Evolutionary conservation across 2,797 vertebrate species (phyloP).

Genomic region (Pterois miles): DNA sequence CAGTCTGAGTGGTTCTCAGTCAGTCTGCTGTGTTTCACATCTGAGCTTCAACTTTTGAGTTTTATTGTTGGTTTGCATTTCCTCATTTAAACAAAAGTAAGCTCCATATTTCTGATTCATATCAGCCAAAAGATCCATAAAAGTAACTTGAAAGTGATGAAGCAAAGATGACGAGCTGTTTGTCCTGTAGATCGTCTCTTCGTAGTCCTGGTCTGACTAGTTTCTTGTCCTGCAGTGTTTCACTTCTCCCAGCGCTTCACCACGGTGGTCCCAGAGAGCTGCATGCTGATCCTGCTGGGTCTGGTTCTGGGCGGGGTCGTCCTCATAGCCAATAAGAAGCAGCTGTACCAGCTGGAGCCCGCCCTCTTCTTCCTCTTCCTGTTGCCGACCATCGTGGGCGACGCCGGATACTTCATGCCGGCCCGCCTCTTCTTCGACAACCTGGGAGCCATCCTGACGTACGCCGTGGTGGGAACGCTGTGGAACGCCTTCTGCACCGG

Average conservation of each 20-base stretch:
- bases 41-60: no score
- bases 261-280: slow-evolving; percentile 92
- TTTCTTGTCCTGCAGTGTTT: slow-evolving; percentile 83
- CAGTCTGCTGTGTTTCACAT: no score
- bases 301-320: slow-evolving; percentile 93
- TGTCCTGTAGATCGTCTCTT: no score
- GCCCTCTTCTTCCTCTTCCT: slow-evolving; percentile 97
- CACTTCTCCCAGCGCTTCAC: slow-evolving; percentile 95
- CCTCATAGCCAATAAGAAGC: slow-evolving; percentile 92
- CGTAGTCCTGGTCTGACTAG: neutral
- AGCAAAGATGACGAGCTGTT: no score
- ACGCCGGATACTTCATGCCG: slow-evolving; percentile 97
- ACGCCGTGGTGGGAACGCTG: slow-evolving; percentile 93
- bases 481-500: slow-evolving; percentile 96
- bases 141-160: no score
- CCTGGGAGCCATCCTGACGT: slow-evolving; percentile 93
- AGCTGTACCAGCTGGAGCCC: slow-evolving; percentile 94
- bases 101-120: no score
- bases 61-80: no score
- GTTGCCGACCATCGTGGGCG: slow-evolving; percentile 93
- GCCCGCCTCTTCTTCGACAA: slow-evolving; percentile 95
- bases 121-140: no score
- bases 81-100: no score
- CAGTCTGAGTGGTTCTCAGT: no score
- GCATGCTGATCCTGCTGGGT: slow-evolving; percentile 93